Conservation (phyloP, 2,888 invertebrate species). For the Tuta absoluta region DNA sequence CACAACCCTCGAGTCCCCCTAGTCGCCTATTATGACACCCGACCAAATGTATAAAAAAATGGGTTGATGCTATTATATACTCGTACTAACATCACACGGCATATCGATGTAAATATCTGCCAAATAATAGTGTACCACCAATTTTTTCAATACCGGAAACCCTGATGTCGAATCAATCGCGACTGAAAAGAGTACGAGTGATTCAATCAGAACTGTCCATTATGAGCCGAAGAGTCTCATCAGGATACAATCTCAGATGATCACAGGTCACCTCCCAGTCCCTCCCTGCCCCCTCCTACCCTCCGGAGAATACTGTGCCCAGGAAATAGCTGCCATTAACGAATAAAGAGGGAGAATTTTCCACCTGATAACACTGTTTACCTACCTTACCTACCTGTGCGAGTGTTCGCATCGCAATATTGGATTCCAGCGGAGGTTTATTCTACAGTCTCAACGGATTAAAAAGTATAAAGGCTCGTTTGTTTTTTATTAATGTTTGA, state of each 20-base stretch:
- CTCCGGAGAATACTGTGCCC: slow-evolving; percentile 34
- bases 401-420: slow-evolving; percentile 46
- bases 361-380: slow-evolving; percentile 61
- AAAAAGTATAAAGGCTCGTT: neutral
- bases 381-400: slow-evolving; percentile 40
- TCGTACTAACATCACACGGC: too few species aligned
- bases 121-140: neutral
- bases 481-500: neutral
- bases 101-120: too few species aligned
- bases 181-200: slow-evolving; percentile 60
- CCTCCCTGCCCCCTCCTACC: slow-evolving; percentile 22
- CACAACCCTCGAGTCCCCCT: too few species aligned
- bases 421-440: slow-evolving; percentile 37
- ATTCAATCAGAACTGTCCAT: slow-evolving; percentile 68
- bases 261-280: slow-evolving; percentile 40
- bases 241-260: slow-evolving; percentile 58
- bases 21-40: too few species aligned
- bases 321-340: slow-evolving; percentile 61
- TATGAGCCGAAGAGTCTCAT: slow-evolving; percentile 59
- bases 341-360: slow-evolving; percentile 62
- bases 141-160: slow-evolving; percentile 41
- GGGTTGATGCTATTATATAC: too few species aligned
- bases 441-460: neutral
- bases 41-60: too few species aligned
- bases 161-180: slow-evolving; percentile 59